Percentiles rank a stretch among this genome's conserved stretches.
phyloP scores from a whole-genome alignment of 1,140 invertebrate genomes.

The Papilio polyxenes region DNA sequence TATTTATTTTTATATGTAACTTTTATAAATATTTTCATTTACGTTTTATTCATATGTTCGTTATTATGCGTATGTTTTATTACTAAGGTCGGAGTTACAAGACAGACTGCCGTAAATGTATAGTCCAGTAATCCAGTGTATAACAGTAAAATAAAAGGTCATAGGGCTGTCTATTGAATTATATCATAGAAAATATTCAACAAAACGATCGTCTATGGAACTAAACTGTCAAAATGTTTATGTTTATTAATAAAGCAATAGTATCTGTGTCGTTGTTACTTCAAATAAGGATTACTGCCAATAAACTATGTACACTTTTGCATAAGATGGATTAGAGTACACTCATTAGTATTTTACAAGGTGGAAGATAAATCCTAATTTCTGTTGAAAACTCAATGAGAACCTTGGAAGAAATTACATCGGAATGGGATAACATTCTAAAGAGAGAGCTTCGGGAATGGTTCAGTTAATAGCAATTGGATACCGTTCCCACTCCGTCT shows the following conservation, averaged over 20 bases:
- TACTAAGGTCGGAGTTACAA: no score
- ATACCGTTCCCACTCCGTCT: constrained; percentile 36
- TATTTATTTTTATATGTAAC: background rate
- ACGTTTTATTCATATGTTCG: no score
- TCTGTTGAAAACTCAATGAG: constrained; percentile 12
- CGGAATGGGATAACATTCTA: constrained; percentile 34
- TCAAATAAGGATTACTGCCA: no score
- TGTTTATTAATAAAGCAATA: no score
- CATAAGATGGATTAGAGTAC: background rate
- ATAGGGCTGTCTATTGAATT: background rate
- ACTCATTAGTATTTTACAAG: background rate
- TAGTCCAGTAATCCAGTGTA: no score
- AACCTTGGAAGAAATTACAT: constrained; percentile 30
- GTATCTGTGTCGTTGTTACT: no score
- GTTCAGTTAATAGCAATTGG: constrained; percentile 36
- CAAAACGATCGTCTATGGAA: no score
- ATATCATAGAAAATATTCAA: background rate
- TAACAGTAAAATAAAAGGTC: constrained; percentile 3
- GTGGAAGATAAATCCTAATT: constrained; percentile 4
- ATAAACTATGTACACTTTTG: background rate
- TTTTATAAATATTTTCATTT: no score
- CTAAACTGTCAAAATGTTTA: no score
- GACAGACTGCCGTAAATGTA: no score
- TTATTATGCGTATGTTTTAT: no score
- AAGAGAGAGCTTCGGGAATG: constrained; percentile 27